phyloP scores from a whole-genome alignment of 2,797 vertebrate species.

The Streptopelia turtur region DNA sequence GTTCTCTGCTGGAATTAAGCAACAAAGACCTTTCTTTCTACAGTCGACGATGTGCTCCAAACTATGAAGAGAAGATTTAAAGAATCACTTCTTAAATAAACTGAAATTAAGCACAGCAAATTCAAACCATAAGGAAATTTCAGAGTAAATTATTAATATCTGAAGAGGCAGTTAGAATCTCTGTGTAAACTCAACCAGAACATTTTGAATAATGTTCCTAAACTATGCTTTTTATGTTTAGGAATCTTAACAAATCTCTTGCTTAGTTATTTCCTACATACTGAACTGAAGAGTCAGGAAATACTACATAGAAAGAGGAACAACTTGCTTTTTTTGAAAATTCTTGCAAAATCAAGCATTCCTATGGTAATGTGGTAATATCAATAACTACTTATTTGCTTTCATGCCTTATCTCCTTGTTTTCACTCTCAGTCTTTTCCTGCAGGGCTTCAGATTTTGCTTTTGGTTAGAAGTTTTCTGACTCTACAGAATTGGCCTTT shows the following conservation, averaged over 20 bases:
- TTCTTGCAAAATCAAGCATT: neutral
- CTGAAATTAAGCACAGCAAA: neutral
- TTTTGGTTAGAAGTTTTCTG: neutral
- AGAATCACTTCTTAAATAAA: neutral
- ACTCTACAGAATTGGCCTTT: neutral
- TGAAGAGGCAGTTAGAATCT: neutral
- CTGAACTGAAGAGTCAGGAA: neutral
- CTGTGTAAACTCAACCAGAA: neutral
- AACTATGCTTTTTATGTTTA: neutral
- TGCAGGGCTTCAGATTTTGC: neutral
- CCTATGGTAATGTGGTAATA: neutral
- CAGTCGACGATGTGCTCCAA: neutral
- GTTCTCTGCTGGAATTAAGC: slow-evolving; percentile 28
- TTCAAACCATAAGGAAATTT: neutral
- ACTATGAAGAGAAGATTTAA: slow-evolving; percentile 10
- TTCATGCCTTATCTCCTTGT: neutral
- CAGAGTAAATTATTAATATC: neutral
- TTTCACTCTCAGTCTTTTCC: neutral
- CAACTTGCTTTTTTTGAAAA: neutral
- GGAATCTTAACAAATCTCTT: neutral
- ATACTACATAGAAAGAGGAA: neutral
- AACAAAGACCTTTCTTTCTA: neutral
- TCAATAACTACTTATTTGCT: neutral
- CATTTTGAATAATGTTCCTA: neutral
- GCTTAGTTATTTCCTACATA: neutral